phyloP scores from a whole-genome alignment of 2,113 vertebrate species.

The Vulpes ferrilata region DNA sequence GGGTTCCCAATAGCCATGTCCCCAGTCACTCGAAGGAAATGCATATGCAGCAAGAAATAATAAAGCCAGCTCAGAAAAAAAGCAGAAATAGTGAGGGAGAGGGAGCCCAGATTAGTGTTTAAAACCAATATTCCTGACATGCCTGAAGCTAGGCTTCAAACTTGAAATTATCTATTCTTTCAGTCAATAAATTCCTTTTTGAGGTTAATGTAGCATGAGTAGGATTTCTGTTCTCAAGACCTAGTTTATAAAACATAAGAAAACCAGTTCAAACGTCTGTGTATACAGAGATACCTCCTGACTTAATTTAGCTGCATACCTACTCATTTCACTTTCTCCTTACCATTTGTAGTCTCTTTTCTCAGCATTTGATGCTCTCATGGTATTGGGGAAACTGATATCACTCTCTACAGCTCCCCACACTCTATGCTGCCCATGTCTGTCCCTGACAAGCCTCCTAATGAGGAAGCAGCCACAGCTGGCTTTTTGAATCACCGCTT shows the following conservation, averaged over 20 bases:
- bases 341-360: background rate
- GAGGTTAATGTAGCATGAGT: background rate
- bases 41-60: background rate
- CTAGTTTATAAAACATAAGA: background rate
- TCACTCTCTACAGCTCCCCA: accelerated
- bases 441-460: background rate
- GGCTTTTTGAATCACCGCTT: background rate
- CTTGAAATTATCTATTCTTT: background rate
- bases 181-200: background rate
- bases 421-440: background rate
- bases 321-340: conserved; percentile 25
- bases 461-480: background rate
- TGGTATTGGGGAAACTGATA: background rate
- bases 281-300: background rate
- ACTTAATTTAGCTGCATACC: conserved; percentile 38
- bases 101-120: background rate
- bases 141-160: background rate
- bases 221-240: background rate
- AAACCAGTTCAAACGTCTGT: background rate
- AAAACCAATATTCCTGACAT: background rate
- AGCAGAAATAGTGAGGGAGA: background rate
- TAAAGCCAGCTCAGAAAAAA: background rate
- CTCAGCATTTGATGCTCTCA: background rate
- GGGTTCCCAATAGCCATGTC: background rate
- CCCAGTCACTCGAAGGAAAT: background rate